Percentiles rank a stretch among this genome's conserved stretches.
Evolutionary conservation across 2,888 invertebrate species (phyloP).

Genomic region (Tanypteryx hageni): DNA sequence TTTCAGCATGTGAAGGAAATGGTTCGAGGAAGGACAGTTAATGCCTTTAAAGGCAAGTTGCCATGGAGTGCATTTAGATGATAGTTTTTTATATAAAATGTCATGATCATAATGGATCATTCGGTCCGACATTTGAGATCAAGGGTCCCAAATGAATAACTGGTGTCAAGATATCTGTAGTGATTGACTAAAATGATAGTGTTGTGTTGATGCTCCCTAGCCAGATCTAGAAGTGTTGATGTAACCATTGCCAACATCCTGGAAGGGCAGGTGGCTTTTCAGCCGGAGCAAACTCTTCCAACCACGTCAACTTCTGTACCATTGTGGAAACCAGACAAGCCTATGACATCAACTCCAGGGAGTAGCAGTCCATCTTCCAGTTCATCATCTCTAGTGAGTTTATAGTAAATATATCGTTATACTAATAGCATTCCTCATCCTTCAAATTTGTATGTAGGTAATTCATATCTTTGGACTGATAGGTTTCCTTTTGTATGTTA

Average conservation of each 20-base stretch:
- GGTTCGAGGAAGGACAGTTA: too few relatives aligned
- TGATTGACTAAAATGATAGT: background rate
- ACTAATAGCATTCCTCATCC: background rate
- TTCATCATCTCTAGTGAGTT: constrained; percentile 33
- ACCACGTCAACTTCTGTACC: constrained; percentile 66
- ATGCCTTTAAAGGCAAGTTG: too few relatives aligned
- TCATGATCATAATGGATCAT: too few relatives aligned
- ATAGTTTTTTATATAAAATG: too few relatives aligned
- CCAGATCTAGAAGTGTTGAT: constrained; percentile 85
- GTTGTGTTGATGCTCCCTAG: constrained; percentile 75
- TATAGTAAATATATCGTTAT: background rate
- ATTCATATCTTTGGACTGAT: background rate
- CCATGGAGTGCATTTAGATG: too few relatives aligned
- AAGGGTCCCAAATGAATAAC: too few relatives aligned
- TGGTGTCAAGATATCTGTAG: too few relatives aligned
- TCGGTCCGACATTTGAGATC: too few relatives aligned
- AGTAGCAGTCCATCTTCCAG: constrained; percentile 45
- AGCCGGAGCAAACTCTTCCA: constrained; percentile 74
- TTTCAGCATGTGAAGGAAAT: too few relatives aligned
- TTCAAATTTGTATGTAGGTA: background rate
- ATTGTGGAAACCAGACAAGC: constrained; percentile 67
- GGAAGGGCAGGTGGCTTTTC: constrained; percentile 84
- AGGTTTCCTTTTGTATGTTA: background rate
- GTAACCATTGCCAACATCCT: constrained; percentile 88
- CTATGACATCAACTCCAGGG: constrained; percentile 63